Conservation (phyloP, 2,113 vertebrate species). For the Calyptomena viridis region DNA sequence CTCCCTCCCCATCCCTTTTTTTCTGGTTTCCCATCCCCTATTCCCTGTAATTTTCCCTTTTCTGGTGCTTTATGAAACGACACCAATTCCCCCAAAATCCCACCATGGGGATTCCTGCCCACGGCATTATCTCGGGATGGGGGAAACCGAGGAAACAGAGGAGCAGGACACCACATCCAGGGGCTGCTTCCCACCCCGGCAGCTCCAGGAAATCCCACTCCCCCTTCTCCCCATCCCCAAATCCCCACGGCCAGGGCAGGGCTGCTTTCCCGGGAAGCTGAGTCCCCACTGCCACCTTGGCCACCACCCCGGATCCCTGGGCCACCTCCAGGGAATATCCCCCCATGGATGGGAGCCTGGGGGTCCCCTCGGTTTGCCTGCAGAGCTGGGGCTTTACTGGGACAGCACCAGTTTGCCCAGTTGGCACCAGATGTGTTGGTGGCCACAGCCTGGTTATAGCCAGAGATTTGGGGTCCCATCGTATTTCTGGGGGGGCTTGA, state of each 20-base stretch:
- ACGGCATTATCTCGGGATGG: fast-evolving
- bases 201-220: not conserved
- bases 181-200: not conserved
- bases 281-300: not conserved
- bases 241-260: not conserved
- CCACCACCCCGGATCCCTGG: not conserved
- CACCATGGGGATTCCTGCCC: not conserved
- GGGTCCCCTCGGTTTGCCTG: not conserved
- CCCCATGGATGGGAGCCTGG: fast-evolving
- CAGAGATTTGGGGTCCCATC: fast-evolving
- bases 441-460: not conserved
- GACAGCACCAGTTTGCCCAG: not conserved
- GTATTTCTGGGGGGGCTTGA: not conserved
- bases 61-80: not conserved
- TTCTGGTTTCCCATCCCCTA: not conserved
- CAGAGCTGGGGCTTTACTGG: not conserved
- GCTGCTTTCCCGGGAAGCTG: not conserved
- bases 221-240: not conserved
- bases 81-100: not conserved
- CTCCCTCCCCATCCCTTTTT: too few species aligned
- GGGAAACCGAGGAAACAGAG: not conserved
- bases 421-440: not conserved
- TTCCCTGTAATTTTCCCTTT: not conserved
- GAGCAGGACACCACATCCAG: fast-evolving
- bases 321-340: not conserved